Conservation (phyloP, 2,888 invertebrate genomes). For the Celastrina argiolus region DNA sequence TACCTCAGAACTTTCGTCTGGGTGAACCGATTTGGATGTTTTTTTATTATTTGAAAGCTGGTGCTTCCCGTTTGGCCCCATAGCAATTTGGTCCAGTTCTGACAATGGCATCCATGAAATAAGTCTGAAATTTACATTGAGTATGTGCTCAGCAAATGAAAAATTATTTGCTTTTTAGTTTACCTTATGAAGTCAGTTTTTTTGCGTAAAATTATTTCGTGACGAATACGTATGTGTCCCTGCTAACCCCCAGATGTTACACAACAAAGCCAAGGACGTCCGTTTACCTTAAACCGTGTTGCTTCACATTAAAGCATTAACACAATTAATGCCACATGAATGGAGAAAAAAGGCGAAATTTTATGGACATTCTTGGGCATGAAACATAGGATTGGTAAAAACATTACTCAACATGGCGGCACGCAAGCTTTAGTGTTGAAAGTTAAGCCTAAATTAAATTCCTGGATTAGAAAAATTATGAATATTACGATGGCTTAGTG, state of each 20-base stretch:
- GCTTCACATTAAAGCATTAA: conserved; percentile 6
- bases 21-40: too few species aligned
- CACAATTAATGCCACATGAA: conserved; percentile 10
- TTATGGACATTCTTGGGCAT: conserved; percentile 8
- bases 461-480: conserved; percentile 2
- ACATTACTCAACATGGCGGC: background rate
- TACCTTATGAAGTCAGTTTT: too few species aligned
- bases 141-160: too few species aligned
- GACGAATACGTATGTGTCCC: too few species aligned
- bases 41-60: too few species aligned
- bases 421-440: conserved; percentile 2
- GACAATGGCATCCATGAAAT: too few species aligned
- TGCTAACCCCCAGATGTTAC: background rate
- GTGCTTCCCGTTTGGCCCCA: too few species aligned
- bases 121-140: too few species aligned
- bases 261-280: conserved; percentile 3
- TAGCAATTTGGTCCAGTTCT: too few species aligned
- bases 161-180: too few species aligned
- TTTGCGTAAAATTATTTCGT: too few species aligned
- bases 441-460: conserved; percentile 13
- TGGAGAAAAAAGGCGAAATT: conserved; percentile 1
- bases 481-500: background rate
- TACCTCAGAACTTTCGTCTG: too few species aligned
- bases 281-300: conserved; percentile 14
- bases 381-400: conserved; percentile 1